Base-by-base conservation (phyloP, 2,888 invertebrate genomes). In the Sycophila texana region DNA sequence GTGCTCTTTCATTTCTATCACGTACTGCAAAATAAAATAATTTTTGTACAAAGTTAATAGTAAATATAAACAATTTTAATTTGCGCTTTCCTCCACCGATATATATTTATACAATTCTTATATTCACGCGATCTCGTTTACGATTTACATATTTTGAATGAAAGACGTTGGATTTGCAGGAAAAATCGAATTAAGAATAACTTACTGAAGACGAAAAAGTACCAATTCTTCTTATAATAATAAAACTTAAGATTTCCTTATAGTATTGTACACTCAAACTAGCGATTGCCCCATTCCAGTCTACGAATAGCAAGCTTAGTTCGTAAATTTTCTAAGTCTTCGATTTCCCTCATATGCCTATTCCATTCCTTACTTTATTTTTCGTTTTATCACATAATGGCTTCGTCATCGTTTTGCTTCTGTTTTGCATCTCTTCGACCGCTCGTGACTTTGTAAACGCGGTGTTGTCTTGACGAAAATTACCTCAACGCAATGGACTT, bases 301-400 rank as follows among this genome's bases (percentile, higher is more conserved):
- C 58, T 66, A 70, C 70, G 60, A 51, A 73, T 63, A 76, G 74
- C 55, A 67, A 75, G 60, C 70, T 80, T 77, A 77, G 22, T 39
- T 74, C 39, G 51, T 70, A 68, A 80, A 76, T 70, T 51, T 71
- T 77, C 22, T 39, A 73, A 80, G 73, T 74, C 70, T 73, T 77
- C 26, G 39, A 77, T 26, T 73, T 67, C 67, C 53, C 53, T 77
- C 26, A 20, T 14, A n/a, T n/a, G 14, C 4, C n/a, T n/a, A 51
- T 67, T 67, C 22, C 51, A 75, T 47, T 61, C 18, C 30, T 49
- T 20, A 66, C 75, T 78, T 53, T 55, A 57, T 74, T 47, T 72
- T 65, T 68, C 73, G 76, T 70, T 78, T 80, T 83, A 83, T 81
- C 81, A 83, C 80, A 83, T 61, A 55, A 39, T 74, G 51, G 67